phyloP scores from a whole-genome alignment of 1,140 invertebrate genomes.

The Amyelois transitella region DNA sequence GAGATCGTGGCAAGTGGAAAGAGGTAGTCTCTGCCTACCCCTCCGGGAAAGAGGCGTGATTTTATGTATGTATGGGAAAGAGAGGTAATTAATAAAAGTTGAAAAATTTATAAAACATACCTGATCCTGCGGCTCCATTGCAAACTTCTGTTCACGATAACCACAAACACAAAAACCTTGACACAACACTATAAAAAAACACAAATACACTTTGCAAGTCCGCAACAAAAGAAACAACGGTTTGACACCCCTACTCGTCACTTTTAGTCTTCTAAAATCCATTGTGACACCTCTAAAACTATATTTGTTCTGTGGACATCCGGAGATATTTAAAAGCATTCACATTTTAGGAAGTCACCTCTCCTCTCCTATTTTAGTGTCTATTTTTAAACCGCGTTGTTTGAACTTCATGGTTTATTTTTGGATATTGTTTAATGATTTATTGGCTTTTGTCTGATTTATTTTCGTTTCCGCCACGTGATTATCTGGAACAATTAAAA shows the following conservation, averaged over 20 bases:
- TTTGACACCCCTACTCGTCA: slow-evolving; percentile 48
- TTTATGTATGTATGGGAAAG: too few relatives aligned
- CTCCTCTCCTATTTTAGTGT: background rate
- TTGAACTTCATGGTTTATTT: background rate
- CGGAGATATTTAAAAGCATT: slow-evolving; percentile 14
- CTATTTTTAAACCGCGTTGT: background rate
- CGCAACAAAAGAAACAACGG: slow-evolving; percentile 57
- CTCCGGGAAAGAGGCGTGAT: too few relatives aligned
- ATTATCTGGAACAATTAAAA: background rate
- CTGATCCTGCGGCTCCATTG: slow-evolving; percentile 88
- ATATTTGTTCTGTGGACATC: slow-evolving; percentile 36
- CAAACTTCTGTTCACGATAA: slow-evolving; percentile 77
- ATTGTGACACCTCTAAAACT: slow-evolving; percentile 17
- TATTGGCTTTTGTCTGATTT: background rate
- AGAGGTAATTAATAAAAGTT: background rate
- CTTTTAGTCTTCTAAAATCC: slow-evolving; percentile 40
- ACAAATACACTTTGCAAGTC: slow-evolving; percentile 34
- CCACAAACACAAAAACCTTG: slow-evolving; percentile 39
- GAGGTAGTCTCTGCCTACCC: too few relatives aligned
- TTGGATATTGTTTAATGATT: background rate
- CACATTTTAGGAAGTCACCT: slow-evolving; percentile 15
- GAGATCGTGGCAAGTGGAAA: too few relatives aligned
- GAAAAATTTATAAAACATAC: slow-evolving; percentile 26
- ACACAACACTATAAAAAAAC: slow-evolving; percentile 28
- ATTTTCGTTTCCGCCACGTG: background rate